Evolutionary conservation across 2,113 vertebrate genomes (phyloP).

Genomic region (Engystomops pustulosus): DNA sequence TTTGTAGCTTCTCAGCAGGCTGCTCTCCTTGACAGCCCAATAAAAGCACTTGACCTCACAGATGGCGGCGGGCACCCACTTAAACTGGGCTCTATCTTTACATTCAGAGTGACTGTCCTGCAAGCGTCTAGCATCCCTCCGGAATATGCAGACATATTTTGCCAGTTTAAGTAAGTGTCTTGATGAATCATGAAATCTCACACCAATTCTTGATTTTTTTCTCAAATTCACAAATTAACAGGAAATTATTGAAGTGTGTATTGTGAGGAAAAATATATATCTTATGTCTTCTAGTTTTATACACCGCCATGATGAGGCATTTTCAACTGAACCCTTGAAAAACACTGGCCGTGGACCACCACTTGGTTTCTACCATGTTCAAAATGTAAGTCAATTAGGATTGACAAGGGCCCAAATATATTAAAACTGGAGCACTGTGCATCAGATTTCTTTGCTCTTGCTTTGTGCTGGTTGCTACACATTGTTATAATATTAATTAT

Average conservation of each 20-base stretch:
- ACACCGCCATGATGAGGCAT: slow-evolving; percentile 95
- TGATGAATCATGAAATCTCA: not conserved
- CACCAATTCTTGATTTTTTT: too few species aligned
- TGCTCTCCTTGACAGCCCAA: slow-evolving; percentile 75
- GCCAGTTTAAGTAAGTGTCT: slow-evolving; percentile 93
- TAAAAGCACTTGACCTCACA: slow-evolving; percentile 77
- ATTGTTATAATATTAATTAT: too few species aligned
- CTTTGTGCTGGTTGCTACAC: too few species aligned
- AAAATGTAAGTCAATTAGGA: slow-evolving; percentile 80
- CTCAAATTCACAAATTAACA: too few species aligned
- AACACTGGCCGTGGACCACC: slow-evolving; percentile 95
- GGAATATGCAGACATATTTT: slow-evolving; percentile 97
- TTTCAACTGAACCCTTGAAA: slow-evolving; percentile 96
- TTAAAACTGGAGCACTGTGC: too few species aligned
- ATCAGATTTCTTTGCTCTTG: not conserved
- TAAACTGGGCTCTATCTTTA: slow-evolving; percentile 87
- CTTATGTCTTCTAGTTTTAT: slow-evolving; percentile 79
- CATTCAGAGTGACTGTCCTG: slow-evolving; percentile 94
- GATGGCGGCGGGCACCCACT: slow-evolving; percentile 84
- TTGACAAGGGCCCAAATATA: too few species aligned
- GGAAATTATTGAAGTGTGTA: too few species aligned
- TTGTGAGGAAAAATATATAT: not conserved
- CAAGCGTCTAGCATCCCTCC: slow-evolving; percentile 96
- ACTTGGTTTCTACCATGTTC: slow-evolving; percentile 95
- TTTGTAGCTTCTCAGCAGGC: slow-evolving; percentile 59